Evolutionary conservation across 2,888 invertebrate genomes (phyloP), one percentile per base, ranked within the genome.

Genomic region (Andricus quercusramuli): DNA sequence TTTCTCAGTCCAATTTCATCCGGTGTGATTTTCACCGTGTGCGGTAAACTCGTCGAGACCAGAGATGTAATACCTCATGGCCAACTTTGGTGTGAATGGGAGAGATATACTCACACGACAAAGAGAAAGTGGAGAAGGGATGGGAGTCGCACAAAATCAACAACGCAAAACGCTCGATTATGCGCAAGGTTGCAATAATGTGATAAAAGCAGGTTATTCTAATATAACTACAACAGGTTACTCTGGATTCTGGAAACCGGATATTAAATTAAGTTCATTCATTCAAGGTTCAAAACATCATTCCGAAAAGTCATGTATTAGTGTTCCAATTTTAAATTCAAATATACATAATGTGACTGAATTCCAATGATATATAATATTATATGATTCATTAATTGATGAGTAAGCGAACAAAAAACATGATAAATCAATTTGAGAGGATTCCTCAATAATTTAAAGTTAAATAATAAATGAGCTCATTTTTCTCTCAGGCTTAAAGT

Each of bases 1-100:
- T 74, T 74, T 74, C 74, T 70, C 70, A 74, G 32, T 74, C 29
- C 74, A 56, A 74, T 74, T 74, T 74, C 56, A 74, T 74, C 74
- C 74, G 51, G 74, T 74, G 56, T 74, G 56, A 51, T 74, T 74
- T 74, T 56, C 51, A 74, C 74, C 74, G 29, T 74, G 74, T 74
- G 56, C 32, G 74, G 74, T 74, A 29, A 51, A 56, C 74, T 56
- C n/a, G 56, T 25, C 15, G 56, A 74, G 56, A 29, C 25, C 62
- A 62, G 5, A 62, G 25, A 62, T 22, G 62, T 25, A 62, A 25
- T 62, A 62, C 25, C 13, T 62, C 25, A 62, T 25, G 62, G 62
- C 62, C 62, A 62, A 62, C 62, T 62, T 25, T 62, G 32, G 68
- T 44, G 74, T 51, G 37, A 74, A 74, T 56, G 25, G 22, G 56